Conservation (phyloP, 2,797 vertebrate genomes). For the Danio tinwini region DNA sequence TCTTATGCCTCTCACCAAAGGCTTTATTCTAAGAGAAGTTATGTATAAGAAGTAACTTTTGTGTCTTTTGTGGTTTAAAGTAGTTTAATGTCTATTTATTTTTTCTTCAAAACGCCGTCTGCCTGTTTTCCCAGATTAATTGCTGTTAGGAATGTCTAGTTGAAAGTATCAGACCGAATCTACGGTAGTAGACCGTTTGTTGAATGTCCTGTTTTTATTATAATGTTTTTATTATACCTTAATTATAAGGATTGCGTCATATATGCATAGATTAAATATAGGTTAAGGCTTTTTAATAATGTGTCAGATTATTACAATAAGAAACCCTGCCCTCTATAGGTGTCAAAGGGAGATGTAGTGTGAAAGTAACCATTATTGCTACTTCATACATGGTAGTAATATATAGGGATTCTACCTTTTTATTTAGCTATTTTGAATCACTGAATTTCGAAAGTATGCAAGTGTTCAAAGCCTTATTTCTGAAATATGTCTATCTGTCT, state of each 20-base stretch:
- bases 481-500: not conserved
- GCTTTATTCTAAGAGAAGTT: slow-evolving; percentile 4
- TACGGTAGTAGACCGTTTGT: not conserved
- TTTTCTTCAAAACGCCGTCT: slow-evolving; percentile 1
- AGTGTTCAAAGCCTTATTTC: not conserved
- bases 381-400: not conserved
- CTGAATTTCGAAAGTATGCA: not conserved
- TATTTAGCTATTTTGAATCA: not conserved
- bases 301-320: not conserved
- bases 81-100: not conserved
- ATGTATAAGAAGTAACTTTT: not conserved
- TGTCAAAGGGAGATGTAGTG: not conserved
- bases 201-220: not conserved
- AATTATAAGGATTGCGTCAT: not conserved
- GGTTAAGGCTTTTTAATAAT: not conserved
- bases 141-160: not conserved
- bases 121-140: not conserved
- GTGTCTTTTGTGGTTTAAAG: slow-evolving; percentile 4
- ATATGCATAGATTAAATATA: not conserved
- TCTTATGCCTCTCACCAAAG: slow-evolving; percentile 8
- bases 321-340: slow-evolving; percentile 21
- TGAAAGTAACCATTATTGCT: not conserved
- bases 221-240: not conserved
- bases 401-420: not conserved
- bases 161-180: not conserved